phyloP scores from a whole-genome alignment of 2,113 vertebrate genomes.

The Leptodactylus fuscus region DNA sequence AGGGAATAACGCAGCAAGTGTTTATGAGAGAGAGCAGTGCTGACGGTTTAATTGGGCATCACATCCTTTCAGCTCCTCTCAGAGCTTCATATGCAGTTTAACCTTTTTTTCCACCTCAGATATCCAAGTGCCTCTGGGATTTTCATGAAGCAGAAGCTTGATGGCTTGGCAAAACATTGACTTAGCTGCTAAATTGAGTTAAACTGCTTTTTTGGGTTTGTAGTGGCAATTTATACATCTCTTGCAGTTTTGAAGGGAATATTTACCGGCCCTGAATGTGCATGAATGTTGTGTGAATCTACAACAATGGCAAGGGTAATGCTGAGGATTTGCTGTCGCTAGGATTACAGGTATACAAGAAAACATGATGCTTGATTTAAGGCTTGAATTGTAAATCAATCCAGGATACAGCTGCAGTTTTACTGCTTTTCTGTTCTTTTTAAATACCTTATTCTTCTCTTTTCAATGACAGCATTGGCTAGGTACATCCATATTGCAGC shows the following conservation, averaged over 20 bases:
- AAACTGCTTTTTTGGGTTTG: constrained; percentile 61
- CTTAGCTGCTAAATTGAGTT: constrained; percentile 68
- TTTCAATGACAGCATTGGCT: constrained; percentile 32
- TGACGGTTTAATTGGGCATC: constrained; percentile 85
- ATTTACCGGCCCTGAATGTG: constrained; percentile 50
- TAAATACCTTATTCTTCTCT: constrained; percentile 40
- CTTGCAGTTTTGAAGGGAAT: constrained; percentile 41
- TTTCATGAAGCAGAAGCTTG: constrained; percentile 70
- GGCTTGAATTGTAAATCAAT: constrained; percentile 61
- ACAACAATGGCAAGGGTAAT: constrained; percentile 27
- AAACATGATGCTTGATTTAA: constrained; percentile 59
- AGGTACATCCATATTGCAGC: constrained; percentile 5
- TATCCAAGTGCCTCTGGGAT: constrained; percentile 69
- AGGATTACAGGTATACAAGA: constrained; percentile 59
- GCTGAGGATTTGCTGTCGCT: constrained; percentile 40
- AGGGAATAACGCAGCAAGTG: constrained; percentile 76
- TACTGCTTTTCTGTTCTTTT: constrained; percentile 38
- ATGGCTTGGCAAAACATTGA: constrained; percentile 69
- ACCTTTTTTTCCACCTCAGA: constrained; percentile 75
- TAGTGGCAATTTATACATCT: constrained; percentile 63
- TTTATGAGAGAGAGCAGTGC: constrained; percentile 70
- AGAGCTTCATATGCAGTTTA: constrained; percentile 80
- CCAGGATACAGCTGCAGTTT: constrained; percentile 48
- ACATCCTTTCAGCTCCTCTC: constrained; percentile 74
- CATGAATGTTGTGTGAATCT: constrained; percentile 56